Conservation (phyloP, 2,888 invertebrate species). For the Drosophila cognata region DNA sequence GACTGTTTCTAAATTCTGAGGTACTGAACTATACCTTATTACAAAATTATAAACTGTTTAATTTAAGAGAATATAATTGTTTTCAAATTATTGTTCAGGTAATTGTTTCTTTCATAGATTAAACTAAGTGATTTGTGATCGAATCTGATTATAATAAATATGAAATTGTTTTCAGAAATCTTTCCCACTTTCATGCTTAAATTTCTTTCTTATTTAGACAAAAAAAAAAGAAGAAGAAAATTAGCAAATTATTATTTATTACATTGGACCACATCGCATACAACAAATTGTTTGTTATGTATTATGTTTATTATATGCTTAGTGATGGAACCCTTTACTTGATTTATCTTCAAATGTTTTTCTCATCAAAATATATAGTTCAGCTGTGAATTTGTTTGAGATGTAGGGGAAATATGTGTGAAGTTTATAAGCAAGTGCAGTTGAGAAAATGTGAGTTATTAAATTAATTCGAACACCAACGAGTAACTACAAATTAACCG, state of each 20-base stretch:
- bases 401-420: neutral
- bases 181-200: neutral
- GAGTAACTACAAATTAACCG: constrained; percentile 2
- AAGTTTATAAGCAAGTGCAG: neutral
- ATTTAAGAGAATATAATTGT: neutral
- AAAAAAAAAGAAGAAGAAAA: neutral
- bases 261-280: neutral
- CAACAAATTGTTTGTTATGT: neutral
- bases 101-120: neutral
- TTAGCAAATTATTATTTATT: neutral
- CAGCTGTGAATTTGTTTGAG: neutral
- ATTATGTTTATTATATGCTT: neutral
- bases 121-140: neutral
- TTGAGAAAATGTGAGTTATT: neutral
- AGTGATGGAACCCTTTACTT: neutral
- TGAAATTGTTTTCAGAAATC: neutral
- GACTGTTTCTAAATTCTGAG: neutral
- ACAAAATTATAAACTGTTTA: neutral
- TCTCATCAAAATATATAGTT: neutral
- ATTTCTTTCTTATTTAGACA: neutral
- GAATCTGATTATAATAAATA: neutral
- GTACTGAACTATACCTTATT: neutral
- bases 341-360: neutral
- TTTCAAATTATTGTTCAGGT: neutral
- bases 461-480: neutral